phyloP scores from a whole-genome alignment of 2,888 invertebrate species.

The Drosophila cracens region DNA sequence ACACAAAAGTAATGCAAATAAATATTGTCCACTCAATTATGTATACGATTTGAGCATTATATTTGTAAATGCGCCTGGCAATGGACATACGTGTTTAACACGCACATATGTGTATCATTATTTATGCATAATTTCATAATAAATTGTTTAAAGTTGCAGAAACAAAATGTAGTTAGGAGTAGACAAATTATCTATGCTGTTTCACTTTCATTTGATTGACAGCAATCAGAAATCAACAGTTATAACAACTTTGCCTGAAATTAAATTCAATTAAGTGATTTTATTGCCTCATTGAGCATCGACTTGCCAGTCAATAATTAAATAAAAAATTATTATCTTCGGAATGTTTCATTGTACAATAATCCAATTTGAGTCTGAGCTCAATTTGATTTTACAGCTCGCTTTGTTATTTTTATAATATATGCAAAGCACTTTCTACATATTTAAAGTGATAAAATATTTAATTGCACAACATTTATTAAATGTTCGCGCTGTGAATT shows the following conservation, averaged over 20 bases:
- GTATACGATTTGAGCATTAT: slow-evolving; percentile 41
- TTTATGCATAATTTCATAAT: slow-evolving; percentile 53
- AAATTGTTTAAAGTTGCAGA: slow-evolving; percentile 6
- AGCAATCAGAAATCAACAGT: slow-evolving; percentile 52
- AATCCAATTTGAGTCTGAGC: slow-evolving; percentile 9
- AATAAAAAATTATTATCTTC: slow-evolving; percentile 15
- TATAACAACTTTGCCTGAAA: slow-evolving; percentile 32
- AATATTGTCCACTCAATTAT: slow-evolving; percentile 54
- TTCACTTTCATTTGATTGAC: slow-evolving; percentile 77
- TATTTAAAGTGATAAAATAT: not conserved
- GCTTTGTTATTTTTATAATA: not conserved
- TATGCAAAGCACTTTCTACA: slow-evolving; percentile 29
- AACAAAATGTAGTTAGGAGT: not conserved
- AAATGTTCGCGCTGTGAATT: slow-evolving; percentile 32
- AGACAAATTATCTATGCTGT: slow-evolving; percentile 20
- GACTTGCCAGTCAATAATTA: slow-evolving; percentile 32
- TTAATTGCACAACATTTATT: not conserved
- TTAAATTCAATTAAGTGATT: slow-evolving; percentile 15
- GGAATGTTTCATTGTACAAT: not conserved
- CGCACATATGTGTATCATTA: not conserved
- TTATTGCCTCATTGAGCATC: not conserved
- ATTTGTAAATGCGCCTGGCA: slow-evolving; percentile 42
- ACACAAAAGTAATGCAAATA: slow-evolving; percentile 21
- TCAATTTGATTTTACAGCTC: slow-evolving; percentile 16
- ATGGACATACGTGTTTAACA: slow-evolving; percentile 7